phyloP scores from a whole-genome alignment of 2,797 vertebrate genomes.

The Intellagama lesueurii region DNA sequence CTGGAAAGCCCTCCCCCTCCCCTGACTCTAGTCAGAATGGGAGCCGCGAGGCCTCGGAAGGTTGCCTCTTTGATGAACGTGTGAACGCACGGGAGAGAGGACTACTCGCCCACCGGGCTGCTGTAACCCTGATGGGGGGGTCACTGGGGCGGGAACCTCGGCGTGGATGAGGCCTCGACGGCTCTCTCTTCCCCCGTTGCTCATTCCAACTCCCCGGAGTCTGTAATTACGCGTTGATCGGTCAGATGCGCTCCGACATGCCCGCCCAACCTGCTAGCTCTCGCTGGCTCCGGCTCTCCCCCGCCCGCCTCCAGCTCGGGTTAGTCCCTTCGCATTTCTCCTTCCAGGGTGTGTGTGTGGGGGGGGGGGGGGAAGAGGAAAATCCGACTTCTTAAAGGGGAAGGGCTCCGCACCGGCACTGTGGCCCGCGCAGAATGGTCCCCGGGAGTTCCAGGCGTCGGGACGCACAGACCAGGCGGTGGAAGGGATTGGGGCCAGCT shows the following conservation, averaged over 20 bases:
- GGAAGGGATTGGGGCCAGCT: no score
- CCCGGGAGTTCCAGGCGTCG: no score
- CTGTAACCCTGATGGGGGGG: no score
- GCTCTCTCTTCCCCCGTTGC: conserved; percentile 21
- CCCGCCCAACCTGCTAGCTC: neutral
- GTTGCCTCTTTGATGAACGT: neutral
- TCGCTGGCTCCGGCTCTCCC: neutral
- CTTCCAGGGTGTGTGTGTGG: neutral
- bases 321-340: conserved; percentile 37
- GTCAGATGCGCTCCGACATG: conserved; percentile 66
- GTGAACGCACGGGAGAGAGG: neutral
- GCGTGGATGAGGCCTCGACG: neutral
- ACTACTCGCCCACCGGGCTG: no score
- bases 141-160: no score
- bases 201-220: conserved; percentile 61
- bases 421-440: no score
- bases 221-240: conserved; percentile 65
- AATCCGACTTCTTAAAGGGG: conserved; percentile 56
- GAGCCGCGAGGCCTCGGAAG: neutral
- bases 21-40: neutral
- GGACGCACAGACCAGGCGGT: no score
- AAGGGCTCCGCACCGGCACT: conserved; percentile 3
- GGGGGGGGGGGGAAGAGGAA: no score
- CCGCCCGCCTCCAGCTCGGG: conserved; percentile 43
- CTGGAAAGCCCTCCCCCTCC: neutral